Evolutionary conservation across 1,140 invertebrate genomes (phyloP).

Genomic region (Eurosta solidaginis): DNA sequence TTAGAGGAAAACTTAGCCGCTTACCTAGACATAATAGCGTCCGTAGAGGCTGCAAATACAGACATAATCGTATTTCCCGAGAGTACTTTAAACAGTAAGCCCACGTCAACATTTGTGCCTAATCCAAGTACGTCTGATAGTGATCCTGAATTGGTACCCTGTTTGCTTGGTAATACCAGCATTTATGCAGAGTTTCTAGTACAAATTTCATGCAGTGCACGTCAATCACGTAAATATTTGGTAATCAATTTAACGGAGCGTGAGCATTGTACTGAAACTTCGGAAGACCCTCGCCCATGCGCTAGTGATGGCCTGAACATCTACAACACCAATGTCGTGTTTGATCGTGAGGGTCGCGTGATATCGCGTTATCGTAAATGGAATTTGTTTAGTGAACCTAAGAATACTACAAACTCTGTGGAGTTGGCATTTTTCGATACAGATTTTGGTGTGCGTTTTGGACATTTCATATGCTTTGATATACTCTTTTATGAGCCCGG

Average conservation of each 20-base stretch:
- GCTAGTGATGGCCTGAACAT: constrained; percentile 59
- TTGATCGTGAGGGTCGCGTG: constrained; percentile 66
- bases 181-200: constrained; percentile 39
- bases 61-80: constrained; percentile 88
- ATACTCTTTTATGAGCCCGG: constrained; percentile 71
- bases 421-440: constrained; percentile 70
- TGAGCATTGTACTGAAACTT: constrained; percentile 61
- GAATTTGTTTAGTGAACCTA: constrained; percentile 65
- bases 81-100: constrained; percentile 59
- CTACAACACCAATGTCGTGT: constrained; percentile 78
- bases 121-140: constrained; percentile 28
- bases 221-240: constrained; percentile 61
- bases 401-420: constrained; percentile 43
- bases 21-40: constrained; percentile 48
- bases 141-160: constrained; percentile 34
- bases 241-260: constrained; percentile 77
- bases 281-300: constrained; percentile 50
- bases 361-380: constrained; percentile 74
- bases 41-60: constrained; percentile 48
- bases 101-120: constrained; percentile 42
- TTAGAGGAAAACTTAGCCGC: constrained; percentile 40
- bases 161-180: constrained; percentile 35
- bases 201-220: constrained; percentile 47
- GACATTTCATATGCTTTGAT: constrained; percentile 79
- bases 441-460: constrained; percentile 83